phyloP scores from a whole-genome alignment of 2,888 invertebrate genomes.

The Tenthredo mesomela region DNA sequence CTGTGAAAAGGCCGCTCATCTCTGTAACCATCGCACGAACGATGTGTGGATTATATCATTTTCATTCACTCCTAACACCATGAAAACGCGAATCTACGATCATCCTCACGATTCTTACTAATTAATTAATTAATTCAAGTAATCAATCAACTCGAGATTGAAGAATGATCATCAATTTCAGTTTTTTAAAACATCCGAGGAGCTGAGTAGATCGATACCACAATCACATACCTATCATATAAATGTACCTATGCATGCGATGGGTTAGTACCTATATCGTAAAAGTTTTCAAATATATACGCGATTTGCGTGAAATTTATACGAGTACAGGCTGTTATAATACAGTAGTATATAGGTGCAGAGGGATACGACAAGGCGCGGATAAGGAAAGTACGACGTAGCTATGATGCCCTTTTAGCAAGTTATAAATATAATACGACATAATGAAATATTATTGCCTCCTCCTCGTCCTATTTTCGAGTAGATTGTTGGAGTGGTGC shows the following conservation, averaged over 20 bases:
- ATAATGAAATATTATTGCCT: slow-evolving; percentile 45
- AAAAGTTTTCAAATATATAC: neutral
- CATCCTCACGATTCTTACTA: neutral
- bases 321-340: neutral
- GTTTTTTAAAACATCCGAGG: too few species aligned
- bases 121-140: neutral
- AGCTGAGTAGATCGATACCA: too few species aligned
- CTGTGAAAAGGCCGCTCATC: neutral
- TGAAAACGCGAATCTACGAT: neutral
- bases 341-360: too few species aligned
- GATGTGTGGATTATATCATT: neutral
- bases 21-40: neutral
- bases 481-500: neutral
- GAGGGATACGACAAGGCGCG: neutral
- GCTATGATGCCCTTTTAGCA: slow-evolving; percentile 39
- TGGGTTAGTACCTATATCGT: too few species aligned
- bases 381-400: neutral
- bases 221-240: too few species aligned
- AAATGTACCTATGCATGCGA: too few species aligned
- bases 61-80: neutral
- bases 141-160: too few species aligned
- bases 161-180: too few species aligned
- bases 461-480: neutral
- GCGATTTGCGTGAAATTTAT: slow-evolving; percentile 28
- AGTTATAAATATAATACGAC: slow-evolving; percentile 49